A percentile compares a stretch with the other conserved stretches of the same genome.
Conservation (phyloP, 92 coral and sea anemone species). For the Phenganax subtilis region DNA sequence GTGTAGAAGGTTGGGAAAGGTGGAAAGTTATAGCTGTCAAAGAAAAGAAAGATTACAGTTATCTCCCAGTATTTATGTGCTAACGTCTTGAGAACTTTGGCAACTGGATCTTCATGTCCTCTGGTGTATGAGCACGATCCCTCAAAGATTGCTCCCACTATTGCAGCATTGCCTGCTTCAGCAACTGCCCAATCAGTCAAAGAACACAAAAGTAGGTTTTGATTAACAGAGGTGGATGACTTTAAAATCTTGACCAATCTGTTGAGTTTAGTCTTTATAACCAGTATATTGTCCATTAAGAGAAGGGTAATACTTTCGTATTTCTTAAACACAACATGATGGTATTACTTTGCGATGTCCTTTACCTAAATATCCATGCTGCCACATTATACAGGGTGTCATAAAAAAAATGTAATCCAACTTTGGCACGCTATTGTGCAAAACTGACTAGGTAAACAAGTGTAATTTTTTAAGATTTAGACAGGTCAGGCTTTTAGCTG, state of each 20-base stretch:
- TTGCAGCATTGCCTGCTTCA: too few species aligned
- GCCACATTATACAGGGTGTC: slow-evolving; percentile 32
- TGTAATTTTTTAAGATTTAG: too few species aligned
- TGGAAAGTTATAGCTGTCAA: slow-evolving; percentile 35
- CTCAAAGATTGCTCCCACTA: too few species aligned
- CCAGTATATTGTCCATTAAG: slow-evolving; percentile 43
- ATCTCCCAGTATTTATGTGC: slow-evolving; percentile 38
- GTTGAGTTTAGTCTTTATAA: slow-evolving; percentile 24
- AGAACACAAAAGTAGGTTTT: too few species aligned
- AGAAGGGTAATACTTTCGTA: slow-evolving; percentile 24
- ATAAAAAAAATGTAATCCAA: too few species aligned
- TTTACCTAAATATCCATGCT: slow-evolving; percentile 37
- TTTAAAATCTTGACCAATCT: neutral
- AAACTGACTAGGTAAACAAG: too few species aligned
- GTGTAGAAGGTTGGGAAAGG: neutral
- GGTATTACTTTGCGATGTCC: slow-evolving; percentile 39
- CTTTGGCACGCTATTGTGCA: too few species aligned
- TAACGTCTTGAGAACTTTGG: slow-evolving; percentile 10
- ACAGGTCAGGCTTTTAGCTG: too few species aligned
- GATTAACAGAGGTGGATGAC: too few species aligned
- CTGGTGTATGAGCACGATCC: too few species aligned
- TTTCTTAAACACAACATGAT: slow-evolving; percentile 45
- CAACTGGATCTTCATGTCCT: neutral
- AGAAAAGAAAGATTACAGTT: slow-evolving; percentile 10
- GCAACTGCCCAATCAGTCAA: too few species aligned